Conservation (phyloP, 2,113 vertebrate genomes). For the Nanger granti region DNA sequence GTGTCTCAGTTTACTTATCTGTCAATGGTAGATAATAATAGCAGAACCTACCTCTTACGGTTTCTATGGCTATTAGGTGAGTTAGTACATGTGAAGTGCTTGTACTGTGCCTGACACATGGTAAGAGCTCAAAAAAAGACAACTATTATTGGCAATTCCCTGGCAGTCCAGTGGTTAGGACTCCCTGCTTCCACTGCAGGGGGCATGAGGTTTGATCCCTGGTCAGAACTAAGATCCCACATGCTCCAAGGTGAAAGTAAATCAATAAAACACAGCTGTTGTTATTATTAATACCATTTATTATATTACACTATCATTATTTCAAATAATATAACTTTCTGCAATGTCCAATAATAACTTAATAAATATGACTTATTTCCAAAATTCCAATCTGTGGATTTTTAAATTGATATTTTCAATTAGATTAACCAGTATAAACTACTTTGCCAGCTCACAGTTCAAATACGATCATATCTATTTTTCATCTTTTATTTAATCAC, state of each 20-base stretch:
- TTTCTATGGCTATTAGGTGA: neutral
- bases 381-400: neutral
- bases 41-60: neutral
- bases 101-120: neutral
- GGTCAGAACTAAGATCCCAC: neutral
- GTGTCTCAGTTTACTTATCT: neutral
- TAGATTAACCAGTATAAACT: neutral
- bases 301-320: neutral
- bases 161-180: neutral
- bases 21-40: neutral
- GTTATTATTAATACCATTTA: neutral
- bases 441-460: neutral
- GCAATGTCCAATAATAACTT: neutral
- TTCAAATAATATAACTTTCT: neutral
- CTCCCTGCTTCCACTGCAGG: neutral
- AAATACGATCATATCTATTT: neutral
- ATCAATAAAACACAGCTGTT: neutral
- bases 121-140: neutral
- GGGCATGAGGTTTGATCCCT: neutral
- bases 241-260: neutral
- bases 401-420: constrained; percentile 2
- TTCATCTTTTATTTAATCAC: constrained; percentile 13
- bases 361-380: neutral
- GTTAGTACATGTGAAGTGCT: neutral
- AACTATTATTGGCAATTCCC: neutral